Percentiles rank a stretch among this genome's conserved stretches.
Conservation (phyloP, 2,797 vertebrate genomes). For the Muscicapa comitata region DNA sequence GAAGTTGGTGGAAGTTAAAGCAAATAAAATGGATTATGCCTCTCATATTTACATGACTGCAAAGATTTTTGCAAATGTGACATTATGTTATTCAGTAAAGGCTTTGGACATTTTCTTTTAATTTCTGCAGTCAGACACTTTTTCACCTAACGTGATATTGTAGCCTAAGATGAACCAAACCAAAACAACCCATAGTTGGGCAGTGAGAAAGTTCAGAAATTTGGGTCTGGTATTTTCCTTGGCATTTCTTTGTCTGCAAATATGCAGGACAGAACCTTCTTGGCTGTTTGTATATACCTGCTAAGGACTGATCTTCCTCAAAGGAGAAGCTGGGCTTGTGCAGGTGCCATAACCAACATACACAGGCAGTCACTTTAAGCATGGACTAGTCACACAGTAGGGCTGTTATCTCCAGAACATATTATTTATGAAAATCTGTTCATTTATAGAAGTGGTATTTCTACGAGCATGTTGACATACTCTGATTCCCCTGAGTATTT, state of each 20-base stretch:
- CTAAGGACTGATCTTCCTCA: background rate
- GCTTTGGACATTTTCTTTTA: background rate
- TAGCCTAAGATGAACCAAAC: background rate
- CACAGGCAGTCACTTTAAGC: background rate
- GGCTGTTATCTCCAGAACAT: background rate
- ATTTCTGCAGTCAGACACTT: background rate
- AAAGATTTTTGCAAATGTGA: background rate
- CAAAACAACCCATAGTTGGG: rapidly evolving
- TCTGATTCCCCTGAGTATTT: background rate
- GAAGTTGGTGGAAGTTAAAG: background rate
- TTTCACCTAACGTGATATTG: background rate
- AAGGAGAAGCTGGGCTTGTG: background rate
- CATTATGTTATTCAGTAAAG: background rate
- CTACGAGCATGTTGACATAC: background rate
- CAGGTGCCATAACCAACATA: background rate
- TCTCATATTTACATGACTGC: background rate
- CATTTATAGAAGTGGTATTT: background rate
- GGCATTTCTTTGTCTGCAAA: background rate
- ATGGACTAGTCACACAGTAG: background rate
- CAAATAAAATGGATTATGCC: background rate
- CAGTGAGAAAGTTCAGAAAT: background rate
- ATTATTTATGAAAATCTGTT: background rate
- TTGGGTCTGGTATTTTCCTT: background rate
- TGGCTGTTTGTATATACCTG: background rate
- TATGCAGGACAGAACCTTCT: background rate